Evolutionary conservation across 2,888 invertebrate genomes (phyloP), one percentile per base, ranked within the genome.

Genomic region (Pollenia amentaria): DNA sequence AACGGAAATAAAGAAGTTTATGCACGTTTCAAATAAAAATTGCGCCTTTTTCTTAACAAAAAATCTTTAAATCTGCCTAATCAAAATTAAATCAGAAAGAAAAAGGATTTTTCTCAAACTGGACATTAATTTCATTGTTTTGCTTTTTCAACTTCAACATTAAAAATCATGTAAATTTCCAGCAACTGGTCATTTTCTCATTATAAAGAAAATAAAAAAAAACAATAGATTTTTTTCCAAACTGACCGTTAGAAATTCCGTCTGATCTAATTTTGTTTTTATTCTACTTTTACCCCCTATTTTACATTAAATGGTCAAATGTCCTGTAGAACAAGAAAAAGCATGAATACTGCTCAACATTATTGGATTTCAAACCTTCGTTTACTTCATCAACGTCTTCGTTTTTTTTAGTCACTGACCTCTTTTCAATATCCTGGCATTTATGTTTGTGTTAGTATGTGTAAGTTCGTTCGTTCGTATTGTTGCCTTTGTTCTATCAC

Each of bases 241-340:
- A 81, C 83, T 84, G 87, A 67, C 87, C 87, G 87, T 87, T 87
- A 84, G 53, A 84, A 84, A 84, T 84, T 78, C 73, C 44, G 65
- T 75, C 38, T 79, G 84, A 84, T 79, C 78, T 84, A 73, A 57
- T 78, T 81, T 73, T 42, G 14, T 21, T 65, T 75, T 21, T 40
- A 48, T 57, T 64, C 18, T 57, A 42, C 14, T 21, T 83, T 77
- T 55, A 14, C 40, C 53, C 72, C 57, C 48, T 73, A 1, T 53
- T 60, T 62, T 67, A n/a, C 44, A 55, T 55, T 51, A 40, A 16
- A 46, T 51, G 38, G 67, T 12, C 4, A 14, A 72, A 73, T 73
- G 78, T 78, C 73, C 65, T 65, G 72, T 60, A 60, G 18, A 29
- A 40, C 38, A 29, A 57, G 9, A 67, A 73, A 48, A 38, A 18